phyloP scores from a whole-genome alignment of 1,140 invertebrate species.

The Cherax quadricarinatus region DNA sequence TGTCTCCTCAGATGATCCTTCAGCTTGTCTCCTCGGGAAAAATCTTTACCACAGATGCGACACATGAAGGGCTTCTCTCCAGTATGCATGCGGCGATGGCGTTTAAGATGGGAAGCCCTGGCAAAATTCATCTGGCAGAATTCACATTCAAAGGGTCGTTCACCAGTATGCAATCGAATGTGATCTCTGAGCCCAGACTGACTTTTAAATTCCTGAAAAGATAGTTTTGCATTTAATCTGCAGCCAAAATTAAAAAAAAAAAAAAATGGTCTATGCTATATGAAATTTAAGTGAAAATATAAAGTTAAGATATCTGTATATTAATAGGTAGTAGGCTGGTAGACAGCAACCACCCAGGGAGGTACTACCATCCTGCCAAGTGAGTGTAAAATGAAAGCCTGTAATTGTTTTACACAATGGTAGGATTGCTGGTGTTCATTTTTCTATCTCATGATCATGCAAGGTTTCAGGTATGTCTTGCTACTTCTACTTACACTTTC shows the following conservation, averaged over 20 bases:
- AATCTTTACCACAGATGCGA: constrained; percentile 70
- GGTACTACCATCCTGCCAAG: no score
- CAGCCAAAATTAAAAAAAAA: background rate
- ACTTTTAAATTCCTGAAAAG: constrained; percentile 71
- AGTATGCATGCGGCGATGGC: constrained; percentile 72
- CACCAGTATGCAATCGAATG: constrained; percentile 73
- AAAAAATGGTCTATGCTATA: background rate
- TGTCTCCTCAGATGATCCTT: constrained; percentile 71
- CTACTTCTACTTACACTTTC: no score
- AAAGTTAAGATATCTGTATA: no score
- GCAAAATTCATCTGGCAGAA: constrained; percentile 73
- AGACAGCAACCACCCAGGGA: no score
- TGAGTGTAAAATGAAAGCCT: no score
- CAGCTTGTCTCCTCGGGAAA: constrained; percentile 72
- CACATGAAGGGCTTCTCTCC: constrained; percentile 72
- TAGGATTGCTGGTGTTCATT: no score
- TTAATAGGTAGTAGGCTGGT: no score
- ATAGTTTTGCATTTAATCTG: background rate
- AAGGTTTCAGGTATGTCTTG: no score
- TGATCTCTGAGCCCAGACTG: constrained; percentile 73
- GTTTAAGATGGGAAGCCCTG: constrained; percentile 73
- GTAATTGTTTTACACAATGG: no score
- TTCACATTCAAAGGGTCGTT: constrained; percentile 72
- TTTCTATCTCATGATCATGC: no score
- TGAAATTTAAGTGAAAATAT: no score